Evolutionary conservation across 2,888 invertebrate species (phyloP).

Genomic region (Drosophila nigricruria): DNA sequence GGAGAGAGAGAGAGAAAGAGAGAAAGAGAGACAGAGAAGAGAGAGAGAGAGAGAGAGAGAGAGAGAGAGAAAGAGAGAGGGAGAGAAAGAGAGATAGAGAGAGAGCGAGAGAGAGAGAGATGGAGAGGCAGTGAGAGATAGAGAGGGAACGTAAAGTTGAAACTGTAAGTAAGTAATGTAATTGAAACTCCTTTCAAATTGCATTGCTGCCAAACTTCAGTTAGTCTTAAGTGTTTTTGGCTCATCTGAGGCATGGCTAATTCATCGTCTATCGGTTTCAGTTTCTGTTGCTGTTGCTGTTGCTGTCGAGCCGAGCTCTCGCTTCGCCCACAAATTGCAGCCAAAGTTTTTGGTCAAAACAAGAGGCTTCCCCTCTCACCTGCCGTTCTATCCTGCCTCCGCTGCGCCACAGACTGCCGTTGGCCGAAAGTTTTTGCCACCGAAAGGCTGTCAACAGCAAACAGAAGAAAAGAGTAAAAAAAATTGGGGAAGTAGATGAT

Average conservation of each 20-base stretch:
- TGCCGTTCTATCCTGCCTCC: not conserved
- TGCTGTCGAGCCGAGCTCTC: constrained; percentile 1
- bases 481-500: constrained; percentile 6
- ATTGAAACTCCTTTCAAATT: not conserved
- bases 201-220: constrained; percentile 34
- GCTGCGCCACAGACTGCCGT: not conserved
- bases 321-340: constrained; percentile 23
- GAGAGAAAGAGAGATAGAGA: not conserved
- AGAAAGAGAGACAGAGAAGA: not conserved
- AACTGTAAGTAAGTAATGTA: not conserved
- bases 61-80: not conserved
- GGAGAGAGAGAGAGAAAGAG: not conserved
- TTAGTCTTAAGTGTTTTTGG: constrained; percentile 2
- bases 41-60: not conserved
- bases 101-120: not conserved
- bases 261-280: constrained; percentile 36
- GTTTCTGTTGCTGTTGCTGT: constrained; percentile 13
- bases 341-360: constrained; percentile 35
- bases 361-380: constrained; percentile 3
- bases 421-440: constrained; percentile 3
- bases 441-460: constrained; percentile 44
- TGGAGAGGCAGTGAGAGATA: not conserved
- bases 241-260: constrained; percentile 28
- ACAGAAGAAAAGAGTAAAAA: constrained; percentile 19
- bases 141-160: not conserved